Evolutionary conservation across 2,113 vertebrate genomes (phyloP).

Genomic region (Aplodontia rufa): DNA sequence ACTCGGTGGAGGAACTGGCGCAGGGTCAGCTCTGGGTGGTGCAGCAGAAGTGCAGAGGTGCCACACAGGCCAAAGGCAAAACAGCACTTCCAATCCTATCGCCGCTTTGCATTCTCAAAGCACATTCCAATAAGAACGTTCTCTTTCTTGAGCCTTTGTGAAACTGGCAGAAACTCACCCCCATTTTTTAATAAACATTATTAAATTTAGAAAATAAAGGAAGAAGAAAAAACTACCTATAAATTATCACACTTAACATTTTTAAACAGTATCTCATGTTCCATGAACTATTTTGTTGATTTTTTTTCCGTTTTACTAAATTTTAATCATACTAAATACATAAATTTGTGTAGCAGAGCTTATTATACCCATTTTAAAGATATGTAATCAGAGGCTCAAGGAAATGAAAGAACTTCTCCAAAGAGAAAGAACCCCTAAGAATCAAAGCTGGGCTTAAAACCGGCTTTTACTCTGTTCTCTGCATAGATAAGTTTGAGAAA

Average conservation of each 20-base stretch:
- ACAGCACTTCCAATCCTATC: background rate
- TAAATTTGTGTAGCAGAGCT: background rate
- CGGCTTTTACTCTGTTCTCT: background rate
- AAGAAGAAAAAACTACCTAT: background rate
- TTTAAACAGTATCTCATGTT: background rate
- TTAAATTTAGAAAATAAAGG: constrained; percentile 30
- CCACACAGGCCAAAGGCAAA: background rate
- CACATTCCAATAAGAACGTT: background rate
- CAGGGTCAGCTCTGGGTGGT: background rate
- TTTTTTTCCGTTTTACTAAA: background rate
- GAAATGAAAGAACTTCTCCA: background rate
- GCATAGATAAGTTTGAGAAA: constrained; percentile 24
- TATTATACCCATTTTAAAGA: constrained; percentile 33
- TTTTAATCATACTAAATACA: constrained; percentile 8
- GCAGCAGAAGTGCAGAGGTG: background rate
- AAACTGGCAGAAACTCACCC: background rate
- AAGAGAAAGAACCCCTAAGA: background rate
- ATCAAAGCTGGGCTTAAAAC: background rate
- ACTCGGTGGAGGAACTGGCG: background rate
- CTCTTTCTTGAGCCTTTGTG: background rate
- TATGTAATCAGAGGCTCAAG: background rate
- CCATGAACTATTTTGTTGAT: background rate
- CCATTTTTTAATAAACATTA: background rate
- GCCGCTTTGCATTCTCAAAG: background rate
- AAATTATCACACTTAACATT: background rate